phyloP scores from a whole-genome alignment of 2,888 invertebrate species.

The Cantharis nigra region DNA sequence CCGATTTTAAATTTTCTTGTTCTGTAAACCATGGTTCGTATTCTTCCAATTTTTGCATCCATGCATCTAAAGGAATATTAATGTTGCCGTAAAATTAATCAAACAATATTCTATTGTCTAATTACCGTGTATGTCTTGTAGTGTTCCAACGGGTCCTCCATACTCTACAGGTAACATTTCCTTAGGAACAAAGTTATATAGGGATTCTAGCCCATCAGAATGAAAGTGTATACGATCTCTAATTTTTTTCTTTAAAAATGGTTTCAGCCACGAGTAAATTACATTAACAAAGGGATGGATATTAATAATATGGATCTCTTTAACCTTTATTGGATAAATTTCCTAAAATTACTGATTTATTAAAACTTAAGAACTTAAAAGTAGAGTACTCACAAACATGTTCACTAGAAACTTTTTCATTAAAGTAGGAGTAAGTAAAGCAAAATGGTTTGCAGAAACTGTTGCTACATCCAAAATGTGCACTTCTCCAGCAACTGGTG shows the following conservation, averaged over 20 bases:
- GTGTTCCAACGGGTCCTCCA: conserved; percentile 77
- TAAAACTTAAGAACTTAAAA: too few species aligned
- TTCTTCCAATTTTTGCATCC: conserved; percentile 77
- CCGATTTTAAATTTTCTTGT: conserved; percentile 77
- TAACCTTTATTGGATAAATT: conserved; percentile 85
- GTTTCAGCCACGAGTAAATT: conserved; percentile 83
- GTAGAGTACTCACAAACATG: conserved; percentile 62
- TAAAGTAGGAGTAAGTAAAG: conserved; percentile 80
- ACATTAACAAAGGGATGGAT: conserved; percentile 83
- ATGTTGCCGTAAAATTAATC: neutral
- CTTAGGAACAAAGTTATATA: conserved; percentile 78
- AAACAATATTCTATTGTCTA: neutral
- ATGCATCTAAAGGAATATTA: conserved; percentile 66
- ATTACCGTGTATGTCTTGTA: conserved; percentile 72
- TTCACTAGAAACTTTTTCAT: conserved; percentile 85
- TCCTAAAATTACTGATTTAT: conserved; percentile 62
- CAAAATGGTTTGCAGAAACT: conserved; percentile 79
- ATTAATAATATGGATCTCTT: conserved; percentile 85
- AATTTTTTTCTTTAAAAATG: conserved; percentile 86
- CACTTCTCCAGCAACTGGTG: conserved; percentile 83
- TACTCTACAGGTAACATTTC: conserved; percentile 83
- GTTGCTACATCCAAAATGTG: conserved; percentile 80
- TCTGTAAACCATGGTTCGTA: conserved; percentile 81
- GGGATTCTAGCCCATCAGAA: conserved; percentile 67
- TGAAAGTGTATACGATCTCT: conserved; percentile 82